Evolutionary conservation across 2,797 vertebrate genomes (phyloP).

Genomic region (Schizopygopsis malacanthus): DNA sequence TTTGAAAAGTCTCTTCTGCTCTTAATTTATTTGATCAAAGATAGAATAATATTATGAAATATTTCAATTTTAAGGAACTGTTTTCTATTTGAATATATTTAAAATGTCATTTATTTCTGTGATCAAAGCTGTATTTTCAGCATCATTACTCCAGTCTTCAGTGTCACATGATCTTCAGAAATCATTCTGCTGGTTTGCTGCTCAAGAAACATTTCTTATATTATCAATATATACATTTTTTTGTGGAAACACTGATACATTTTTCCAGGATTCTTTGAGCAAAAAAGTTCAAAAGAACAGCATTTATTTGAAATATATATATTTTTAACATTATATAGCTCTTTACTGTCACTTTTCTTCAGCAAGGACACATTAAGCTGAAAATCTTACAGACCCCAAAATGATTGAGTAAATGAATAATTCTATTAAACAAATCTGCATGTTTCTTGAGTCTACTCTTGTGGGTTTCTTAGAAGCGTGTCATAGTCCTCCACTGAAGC

Average conservation of each 20-base stretch:
- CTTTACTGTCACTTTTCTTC: not conserved
- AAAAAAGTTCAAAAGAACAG: not conserved
- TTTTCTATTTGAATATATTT: not conserved
- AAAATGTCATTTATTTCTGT: not conserved
- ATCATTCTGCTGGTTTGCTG: not conserved
- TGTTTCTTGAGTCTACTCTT: not conserved
- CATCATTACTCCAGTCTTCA: not conserved
- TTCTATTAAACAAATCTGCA: not conserved
- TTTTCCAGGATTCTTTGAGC: not conserved
- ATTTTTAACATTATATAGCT: not conserved
- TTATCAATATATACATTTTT: not conserved
- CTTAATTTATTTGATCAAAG: not conserved
- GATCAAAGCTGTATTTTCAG: not conserved
- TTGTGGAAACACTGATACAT: not conserved
- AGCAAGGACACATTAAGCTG: too few species aligned
- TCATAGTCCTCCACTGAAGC: constrained; percentile 78
- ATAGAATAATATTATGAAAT: not conserved
- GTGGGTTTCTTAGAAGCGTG: constrained; percentile 69
- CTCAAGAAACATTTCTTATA: not conserved
- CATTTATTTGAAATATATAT: not conserved
- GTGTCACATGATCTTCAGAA: not conserved
- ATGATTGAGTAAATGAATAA: not conserved
- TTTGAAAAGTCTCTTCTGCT: not conserved
- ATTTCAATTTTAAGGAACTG: not conserved
- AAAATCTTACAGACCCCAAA: not conserved